Conservation (phyloP, 2,888 invertebrate species). For the Scotopteryx bipunctaria region DNA sequence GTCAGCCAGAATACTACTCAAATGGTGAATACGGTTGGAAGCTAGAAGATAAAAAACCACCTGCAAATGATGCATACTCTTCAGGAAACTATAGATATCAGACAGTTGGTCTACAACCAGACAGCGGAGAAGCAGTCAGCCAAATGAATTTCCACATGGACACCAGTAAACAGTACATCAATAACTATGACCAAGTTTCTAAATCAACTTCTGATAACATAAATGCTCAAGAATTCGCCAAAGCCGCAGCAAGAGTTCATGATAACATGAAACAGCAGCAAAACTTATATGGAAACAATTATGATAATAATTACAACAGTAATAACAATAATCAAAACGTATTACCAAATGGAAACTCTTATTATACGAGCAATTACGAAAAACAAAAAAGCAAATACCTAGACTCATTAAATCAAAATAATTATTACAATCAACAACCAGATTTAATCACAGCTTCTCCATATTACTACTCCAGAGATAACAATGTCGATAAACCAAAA, state of each 20-base stretch:
- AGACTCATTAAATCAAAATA: slow-evolving; percentile 48
- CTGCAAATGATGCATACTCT: slow-evolving; percentile 52
- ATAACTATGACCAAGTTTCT: slow-evolving; percentile 59
- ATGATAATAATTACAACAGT: slow-evolving; percentile 40
- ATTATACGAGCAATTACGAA: slow-evolving; percentile 53
- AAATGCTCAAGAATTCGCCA: slow-evolving; percentile 72
- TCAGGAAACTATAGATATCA: slow-evolving; percentile 60
- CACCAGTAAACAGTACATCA: slow-evolving; percentile 53
- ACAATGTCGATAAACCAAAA: slow-evolving; percentile 58
- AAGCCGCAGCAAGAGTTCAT: slow-evolving; percentile 73
- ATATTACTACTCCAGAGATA: slow-evolving; percentile 58
- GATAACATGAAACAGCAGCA: slow-evolving; percentile 68
- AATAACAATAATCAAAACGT: slow-evolving; percentile 28
- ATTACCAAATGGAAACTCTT: slow-evolving; percentile 40
- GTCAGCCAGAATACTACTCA: slow-evolving; percentile 63
- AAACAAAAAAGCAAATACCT: slow-evolving; percentile 57
- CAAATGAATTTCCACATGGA: slow-evolving; percentile 74
- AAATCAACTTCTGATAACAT: slow-evolving; percentile 63
- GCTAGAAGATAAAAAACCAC: slow-evolving; percentile 64
- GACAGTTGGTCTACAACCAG: slow-evolving; percentile 44
- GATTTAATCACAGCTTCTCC: slow-evolving; percentile 69
- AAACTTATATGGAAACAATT: slow-evolving; percentile 49
- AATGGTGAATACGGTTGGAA: slow-evolving; percentile 80
- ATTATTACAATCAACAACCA: slow-evolving; percentile 51
- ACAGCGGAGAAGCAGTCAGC: slow-evolving; percentile 61